phyloP scores from a whole-genome alignment of 1,140 invertebrate species.

The Neotoxoptera formosana region DNA sequence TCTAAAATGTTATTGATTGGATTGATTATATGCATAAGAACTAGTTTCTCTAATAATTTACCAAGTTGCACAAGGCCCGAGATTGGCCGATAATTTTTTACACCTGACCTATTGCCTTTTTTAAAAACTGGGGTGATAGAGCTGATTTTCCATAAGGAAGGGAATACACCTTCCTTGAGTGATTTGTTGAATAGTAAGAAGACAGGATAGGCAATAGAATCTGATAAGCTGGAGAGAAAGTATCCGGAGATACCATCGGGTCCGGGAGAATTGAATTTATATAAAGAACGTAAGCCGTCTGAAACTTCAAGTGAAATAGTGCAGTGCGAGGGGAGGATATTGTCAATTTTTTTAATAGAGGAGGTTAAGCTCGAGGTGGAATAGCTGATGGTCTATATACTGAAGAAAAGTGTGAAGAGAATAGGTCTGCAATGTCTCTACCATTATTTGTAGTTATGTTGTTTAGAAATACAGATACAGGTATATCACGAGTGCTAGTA shows the following conservation, averaged over 20 bases:
- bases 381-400: not conserved
- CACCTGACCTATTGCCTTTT: not conserved
- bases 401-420: not conserved
- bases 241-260: not conserved
- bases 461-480: not conserved
- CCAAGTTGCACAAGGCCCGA: not conserved
- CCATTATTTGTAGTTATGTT: not conserved
- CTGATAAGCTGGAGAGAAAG: not conserved
- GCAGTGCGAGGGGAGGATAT: not conserved
- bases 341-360: too few species aligned
- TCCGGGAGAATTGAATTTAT: slow-evolving; percentile 12
- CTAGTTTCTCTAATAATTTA: slow-evolving; percentile 28
- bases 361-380: too few species aligned
- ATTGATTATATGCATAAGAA: not conserved
- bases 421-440: not conserved
- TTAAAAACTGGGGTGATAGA: slow-evolving; percentile 24
- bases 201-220: slow-evolving; percentile 7
- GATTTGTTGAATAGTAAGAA: slow-evolving; percentile 25
- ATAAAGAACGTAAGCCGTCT: not conserved
- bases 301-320: not conserved
- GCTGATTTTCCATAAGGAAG: slow-evolving; percentile 15
- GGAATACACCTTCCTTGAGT: slow-evolving; percentile 1
- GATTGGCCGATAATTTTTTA: slow-evolving; percentile 7
- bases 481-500: not conserved
- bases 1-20: slow-evolving; percentile 21